Percentiles rank a stretch among this genome's conserved stretches.
Evolutionary conservation across 2,888 invertebrate species (phyloP).

Genomic region (Synanthedon tipuliformis): DNA sequence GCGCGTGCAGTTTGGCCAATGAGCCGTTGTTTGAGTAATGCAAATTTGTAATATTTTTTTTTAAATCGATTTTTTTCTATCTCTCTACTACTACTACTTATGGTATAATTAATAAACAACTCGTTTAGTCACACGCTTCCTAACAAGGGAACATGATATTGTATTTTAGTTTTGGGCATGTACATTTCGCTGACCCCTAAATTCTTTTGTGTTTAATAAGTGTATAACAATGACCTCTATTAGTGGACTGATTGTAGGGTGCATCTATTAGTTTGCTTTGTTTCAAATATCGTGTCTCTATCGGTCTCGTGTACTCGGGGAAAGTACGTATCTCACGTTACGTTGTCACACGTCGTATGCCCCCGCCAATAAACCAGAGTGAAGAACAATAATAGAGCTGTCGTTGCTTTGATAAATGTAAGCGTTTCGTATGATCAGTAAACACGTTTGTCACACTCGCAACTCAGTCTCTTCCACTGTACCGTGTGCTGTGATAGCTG

Average conservation of each 20-base stretch:
- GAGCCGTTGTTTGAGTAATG: constrained; percentile 27
- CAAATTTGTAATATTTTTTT: no score
- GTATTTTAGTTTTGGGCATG: constrained; percentile 66
- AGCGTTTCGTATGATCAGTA: constrained; percentile 66
- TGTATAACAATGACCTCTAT: constrained; percentile 37
- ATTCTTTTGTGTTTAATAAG: constrained; percentile 35
- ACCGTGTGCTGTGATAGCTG: constrained; percentile 70
- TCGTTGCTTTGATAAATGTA: constrained; percentile 68
- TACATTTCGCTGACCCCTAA: constrained; percentile 59
- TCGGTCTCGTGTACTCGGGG: constrained; percentile 35
- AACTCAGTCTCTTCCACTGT: constrained; percentile 68
- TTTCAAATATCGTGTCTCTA: constrained; percentile 41
- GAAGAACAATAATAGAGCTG: constrained; percentile 70
- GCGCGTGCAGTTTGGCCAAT: constrained; percentile 59
- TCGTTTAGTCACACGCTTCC: constrained; percentile 62
- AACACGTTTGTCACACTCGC: constrained; percentile 64
- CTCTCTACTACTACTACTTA: constrained; percentile 27
- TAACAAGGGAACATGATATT: constrained; percentile 61
- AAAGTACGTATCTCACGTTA: constrained; percentile 23
- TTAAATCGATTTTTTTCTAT: constrained; percentile 3
- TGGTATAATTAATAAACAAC: constrained; percentile 41
- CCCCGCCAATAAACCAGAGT: constrained; percentile 48
- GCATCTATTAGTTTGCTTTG: constrained; percentile 66
- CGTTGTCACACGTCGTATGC: constrained; percentile 22
- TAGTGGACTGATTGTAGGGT: constrained; percentile 51